phyloP scores from a whole-genome alignment of 1,140 invertebrate genomes.

The Drosophila melanica region DNA sequence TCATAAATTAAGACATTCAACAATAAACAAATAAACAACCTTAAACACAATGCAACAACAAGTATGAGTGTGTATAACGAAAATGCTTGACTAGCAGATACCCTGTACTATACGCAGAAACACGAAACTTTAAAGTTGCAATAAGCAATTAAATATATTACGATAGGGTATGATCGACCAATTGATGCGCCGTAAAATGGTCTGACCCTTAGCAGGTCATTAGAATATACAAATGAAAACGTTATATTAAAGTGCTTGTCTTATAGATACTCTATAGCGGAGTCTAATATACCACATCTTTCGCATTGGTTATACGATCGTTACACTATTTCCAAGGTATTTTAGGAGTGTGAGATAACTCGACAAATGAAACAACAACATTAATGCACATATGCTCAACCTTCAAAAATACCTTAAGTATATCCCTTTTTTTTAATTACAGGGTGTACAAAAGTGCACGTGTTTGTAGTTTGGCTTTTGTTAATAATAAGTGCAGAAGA shows the following conservation, averaged over 20 bases:
- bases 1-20: constrained; percentile 82
- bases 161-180: neutral
- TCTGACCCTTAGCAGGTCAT: neutral
- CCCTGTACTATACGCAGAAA: constrained; percentile 1
- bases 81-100: neutral
- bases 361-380: too few relatives aligned
- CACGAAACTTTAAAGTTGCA: too few relatives aligned
- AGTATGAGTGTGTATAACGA: neutral
- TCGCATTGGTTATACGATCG: neutral
- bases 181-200: neutral
- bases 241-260: neutral
- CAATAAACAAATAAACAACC: constrained; percentile 71
- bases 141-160: too few relatives aligned
- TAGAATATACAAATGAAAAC: too few relatives aligned
- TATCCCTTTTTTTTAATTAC: neutral
- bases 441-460: constrained; percentile 28
- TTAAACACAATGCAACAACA: constrained; percentile 28
- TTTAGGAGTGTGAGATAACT: neutral
- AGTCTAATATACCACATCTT: neutral
- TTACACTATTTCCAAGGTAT: too few relatives aligned
- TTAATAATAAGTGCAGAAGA: constrained; percentile 20
- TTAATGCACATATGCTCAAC: too few relatives aligned
- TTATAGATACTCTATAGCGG: neutral
- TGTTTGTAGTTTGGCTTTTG: constrained; percentile 46
- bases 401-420: too few relatives aligned